Percentiles rank a stretch among this genome's conserved stretches.
phyloP scores from a whole-genome alignment of 2,888 invertebrate species.

The Temnothorax ravouxi region DNA sequence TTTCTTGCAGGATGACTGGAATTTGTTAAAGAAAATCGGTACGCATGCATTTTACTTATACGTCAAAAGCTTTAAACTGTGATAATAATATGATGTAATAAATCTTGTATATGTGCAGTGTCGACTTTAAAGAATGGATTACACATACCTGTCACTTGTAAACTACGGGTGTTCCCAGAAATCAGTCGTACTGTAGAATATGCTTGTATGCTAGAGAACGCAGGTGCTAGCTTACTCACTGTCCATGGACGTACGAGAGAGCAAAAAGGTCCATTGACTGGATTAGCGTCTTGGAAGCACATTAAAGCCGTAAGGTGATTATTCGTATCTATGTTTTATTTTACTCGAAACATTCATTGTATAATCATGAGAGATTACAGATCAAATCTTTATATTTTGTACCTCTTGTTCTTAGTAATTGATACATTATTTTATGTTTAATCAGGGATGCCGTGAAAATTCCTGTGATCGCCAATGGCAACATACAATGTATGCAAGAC shows the following conservation, averaged over 20 bases:
- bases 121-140: slow-evolving; percentile 90
- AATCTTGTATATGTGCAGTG: slow-evolving; percentile 87
- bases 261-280: slow-evolving; percentile 98
- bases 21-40: slow-evolving; percentile 94
- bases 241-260: slow-evolving; percentile 98
- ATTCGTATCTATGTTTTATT: neutral
- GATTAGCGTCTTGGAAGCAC: slow-evolving; percentile 97
- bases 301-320: slow-evolving; percentile 95
- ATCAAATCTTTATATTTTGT: neutral
- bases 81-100: neutral
- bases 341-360: neutral
- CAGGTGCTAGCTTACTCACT: slow-evolving; percentile 96
- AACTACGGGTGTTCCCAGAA: slow-evolving; percentile 96
- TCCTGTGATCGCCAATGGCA: slow-evolving; percentile 99
- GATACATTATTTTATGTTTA: slow-evolving; percentile 14
- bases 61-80: neutral
- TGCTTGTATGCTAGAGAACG: slow-evolving; percentile 97
- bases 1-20: slow-evolving; percentile 98
- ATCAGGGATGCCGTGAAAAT: slow-evolving; percentile 93
- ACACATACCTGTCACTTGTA: slow-evolving; percentile 97
- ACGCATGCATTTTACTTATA: slow-evolving; percentile 69
- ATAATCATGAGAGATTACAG: neutral
- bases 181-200: slow-evolving; percentile 95
- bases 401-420: neutral
- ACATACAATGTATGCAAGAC: slow-evolving; percentile 97